Evolutionary conservation across 2,888 invertebrate species (phyloP).

Genomic region (Meta bourneti): DNA sequence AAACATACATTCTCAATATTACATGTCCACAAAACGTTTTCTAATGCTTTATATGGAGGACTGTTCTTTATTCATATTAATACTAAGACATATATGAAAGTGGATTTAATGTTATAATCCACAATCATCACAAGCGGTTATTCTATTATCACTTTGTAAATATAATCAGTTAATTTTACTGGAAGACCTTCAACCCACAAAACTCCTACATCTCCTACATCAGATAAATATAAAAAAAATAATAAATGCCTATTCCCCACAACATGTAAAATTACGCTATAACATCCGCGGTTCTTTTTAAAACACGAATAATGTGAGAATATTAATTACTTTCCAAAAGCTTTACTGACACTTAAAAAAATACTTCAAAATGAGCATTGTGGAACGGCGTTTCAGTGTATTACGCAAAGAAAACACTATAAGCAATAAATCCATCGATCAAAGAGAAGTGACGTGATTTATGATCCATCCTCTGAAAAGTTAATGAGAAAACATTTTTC

Average conservation of each 20-base stretch:
- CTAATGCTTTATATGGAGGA: too few relatives aligned
- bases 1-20: too few relatives aligned
- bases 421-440: constrained; percentile 52
- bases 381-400: background rate
- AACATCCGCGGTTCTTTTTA: background rate
- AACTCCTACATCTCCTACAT: too few relatives aligned
- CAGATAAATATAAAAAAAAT: background rate
- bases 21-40: too few relatives aligned
- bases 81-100: too few relatives aligned
- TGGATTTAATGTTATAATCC: too few relatives aligned
- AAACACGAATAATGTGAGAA: background rate
- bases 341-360: background rate
- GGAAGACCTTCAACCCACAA: too few relatives aligned
- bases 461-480: constrained; percentile 35
- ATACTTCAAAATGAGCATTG: background rate
- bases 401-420: background rate
- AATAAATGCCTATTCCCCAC: background rate
- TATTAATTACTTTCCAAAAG: background rate
- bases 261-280: background rate
- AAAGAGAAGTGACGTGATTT: constrained; percentile 48
- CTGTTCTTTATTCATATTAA: too few relatives aligned
- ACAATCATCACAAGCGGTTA: too few relatives aligned
- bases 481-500: constrained; percentile 65
- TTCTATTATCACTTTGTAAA: too few relatives aligned
- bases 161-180: too few relatives aligned